Evolutionary conservation across 1,140 invertebrate species (phyloP).

Genomic region (Odontomachus brunneus): DNA sequence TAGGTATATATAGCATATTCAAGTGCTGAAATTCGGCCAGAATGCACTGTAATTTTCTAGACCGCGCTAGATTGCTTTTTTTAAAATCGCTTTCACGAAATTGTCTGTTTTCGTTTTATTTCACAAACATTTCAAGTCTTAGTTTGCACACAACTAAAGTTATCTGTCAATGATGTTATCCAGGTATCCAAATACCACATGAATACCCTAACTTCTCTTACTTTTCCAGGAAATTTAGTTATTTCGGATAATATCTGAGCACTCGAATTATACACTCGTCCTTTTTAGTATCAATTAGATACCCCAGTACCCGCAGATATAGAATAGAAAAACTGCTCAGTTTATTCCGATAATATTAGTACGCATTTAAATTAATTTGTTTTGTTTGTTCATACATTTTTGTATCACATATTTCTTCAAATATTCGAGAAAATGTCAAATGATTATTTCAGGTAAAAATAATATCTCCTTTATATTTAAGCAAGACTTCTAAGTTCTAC

Average conservation of each 20-base stretch:
- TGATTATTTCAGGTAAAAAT: neutral
- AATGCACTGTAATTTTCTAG: slow-evolving; percentile 23
- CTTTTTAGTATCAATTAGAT: no score
- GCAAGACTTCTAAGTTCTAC: slow-evolving; percentile 3
- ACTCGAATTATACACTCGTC: no score
- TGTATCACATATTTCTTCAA: neutral
- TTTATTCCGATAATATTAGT: no score
- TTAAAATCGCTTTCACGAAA: slow-evolving; percentile 34
- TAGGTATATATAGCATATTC: slow-evolving; percentile 15
- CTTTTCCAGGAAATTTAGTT: no score
- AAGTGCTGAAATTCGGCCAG: slow-evolving; percentile 21
- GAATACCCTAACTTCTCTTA: no score
- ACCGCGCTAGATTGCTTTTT: neutral
- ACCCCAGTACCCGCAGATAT: no score
- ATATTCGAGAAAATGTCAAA: neutral
- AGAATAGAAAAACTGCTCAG: no score
- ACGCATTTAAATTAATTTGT: neutral
- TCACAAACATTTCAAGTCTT: neutral
- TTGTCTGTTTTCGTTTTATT: slow-evolving; percentile 21
- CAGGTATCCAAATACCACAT: no score
- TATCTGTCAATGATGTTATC: neutral
- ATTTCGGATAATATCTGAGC: no score
- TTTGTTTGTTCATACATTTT: neutral
- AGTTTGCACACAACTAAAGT: neutral
- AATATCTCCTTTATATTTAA: neutral